Conservation (phyloP, 1,140 invertebrate genomes). For the Physella acuta region DNA sequence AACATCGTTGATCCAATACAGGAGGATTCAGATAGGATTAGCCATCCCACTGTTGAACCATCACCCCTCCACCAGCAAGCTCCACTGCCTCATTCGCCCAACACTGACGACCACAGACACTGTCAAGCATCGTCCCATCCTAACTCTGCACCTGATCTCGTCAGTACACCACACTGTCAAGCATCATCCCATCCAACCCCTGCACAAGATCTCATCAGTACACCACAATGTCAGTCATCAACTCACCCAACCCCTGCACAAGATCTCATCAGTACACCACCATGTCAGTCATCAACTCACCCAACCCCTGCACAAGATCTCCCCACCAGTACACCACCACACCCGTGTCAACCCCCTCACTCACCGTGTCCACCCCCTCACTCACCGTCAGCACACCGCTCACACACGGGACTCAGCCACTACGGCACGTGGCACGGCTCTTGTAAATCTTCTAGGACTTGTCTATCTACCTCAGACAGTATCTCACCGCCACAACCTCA, state of each 20-base stretch:
- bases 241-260: background rate
- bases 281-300: background rate
- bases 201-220: background rate
- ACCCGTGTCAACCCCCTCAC: background rate
- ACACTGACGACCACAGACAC: too few relatives aligned
- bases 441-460: background rate
- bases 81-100: too few relatives aligned
- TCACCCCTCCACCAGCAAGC: too few relatives aligned
- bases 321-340: background rate
- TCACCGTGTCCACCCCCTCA: background rate
- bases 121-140: background rate
- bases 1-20: too few relatives aligned
- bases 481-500: too few relatives aligned
- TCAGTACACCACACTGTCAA: background rate
- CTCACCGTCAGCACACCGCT: background rate
- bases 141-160: background rate
- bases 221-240: background rate
- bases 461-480: too few relatives aligned
- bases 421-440: conserved; percentile 17
- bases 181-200: background rate
- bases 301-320: background rate
- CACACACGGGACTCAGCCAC: background rate
- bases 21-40: too few relatives aligned
- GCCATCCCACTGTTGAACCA: too few relatives aligned
- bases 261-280: background rate